Conservation (phyloP, 1,140 invertebrate genomes). For the Microplitis demolitor region DNA sequence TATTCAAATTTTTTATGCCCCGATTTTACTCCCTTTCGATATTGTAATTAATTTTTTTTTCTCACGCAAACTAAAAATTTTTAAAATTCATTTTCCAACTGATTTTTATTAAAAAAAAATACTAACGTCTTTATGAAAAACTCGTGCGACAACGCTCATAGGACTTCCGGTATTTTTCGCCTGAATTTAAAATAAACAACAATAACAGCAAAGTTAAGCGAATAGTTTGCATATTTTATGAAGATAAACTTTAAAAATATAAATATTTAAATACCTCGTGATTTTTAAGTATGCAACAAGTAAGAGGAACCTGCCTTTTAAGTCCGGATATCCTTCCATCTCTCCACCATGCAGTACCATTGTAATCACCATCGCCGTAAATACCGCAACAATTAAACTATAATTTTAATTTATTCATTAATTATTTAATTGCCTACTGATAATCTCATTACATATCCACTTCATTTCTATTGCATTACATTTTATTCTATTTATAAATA, state of each 20-base stretch:
- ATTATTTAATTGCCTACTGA: background rate
- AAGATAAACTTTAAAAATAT: background rate
- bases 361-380: slow-evolving; percentile 59
- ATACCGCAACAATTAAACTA: slow-evolving; percentile 67
- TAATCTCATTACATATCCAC: background rate
- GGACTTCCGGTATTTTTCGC: slow-evolving; percentile 56
- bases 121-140: slow-evolving; percentile 56
- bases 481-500: too few relatives aligned
- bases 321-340: slow-evolving; percentile 46
- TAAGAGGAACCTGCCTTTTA: slow-evolving; percentile 54
- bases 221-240: background rate
- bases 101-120: background rate
- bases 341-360: slow-evolving; percentile 60
- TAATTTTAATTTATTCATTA: background rate
- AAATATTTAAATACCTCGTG: slow-evolving; percentile 43
- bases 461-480: background rate
- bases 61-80: too few relatives aligned
- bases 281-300: slow-evolving; percentile 60
- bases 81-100: too few relatives aligned
- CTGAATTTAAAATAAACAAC: slow-evolving; percentile 45
- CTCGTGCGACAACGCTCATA: slow-evolving; percentile 56
- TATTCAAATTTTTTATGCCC: too few relatives aligned
- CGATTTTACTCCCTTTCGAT: too few relatives aligned
- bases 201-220: background rate
- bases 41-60: too few relatives aligned